Conservation (phyloP, 2,888 invertebrate genomes). For the Pemphredon lugubris region DNA sequence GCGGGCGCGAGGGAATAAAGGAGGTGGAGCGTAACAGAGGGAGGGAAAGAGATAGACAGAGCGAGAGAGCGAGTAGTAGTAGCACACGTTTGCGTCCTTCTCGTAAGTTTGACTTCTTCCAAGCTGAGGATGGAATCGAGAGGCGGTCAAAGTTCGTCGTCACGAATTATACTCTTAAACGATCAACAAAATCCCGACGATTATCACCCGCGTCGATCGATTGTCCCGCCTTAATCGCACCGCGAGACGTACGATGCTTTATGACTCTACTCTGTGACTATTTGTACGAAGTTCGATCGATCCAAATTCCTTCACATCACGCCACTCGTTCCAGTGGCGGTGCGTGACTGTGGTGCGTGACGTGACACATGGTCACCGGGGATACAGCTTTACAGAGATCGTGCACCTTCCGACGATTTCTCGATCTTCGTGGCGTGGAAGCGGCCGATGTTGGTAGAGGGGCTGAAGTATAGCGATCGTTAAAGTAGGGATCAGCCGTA, state of each 20-base stretch:
- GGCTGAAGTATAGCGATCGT: background rate
- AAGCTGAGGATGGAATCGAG: background rate
- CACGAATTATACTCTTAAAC: too few species aligned
- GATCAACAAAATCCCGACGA: too few species aligned
- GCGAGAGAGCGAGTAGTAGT: background rate
- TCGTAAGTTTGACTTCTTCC: background rate
- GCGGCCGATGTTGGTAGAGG: background rate
- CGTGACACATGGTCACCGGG: constrained; percentile 37
- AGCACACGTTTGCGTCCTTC: constrained; percentile 6
- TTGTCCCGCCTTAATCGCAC: constrained; percentile 24
- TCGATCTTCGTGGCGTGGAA: background rate
- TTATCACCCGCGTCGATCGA: constrained; percentile 23
- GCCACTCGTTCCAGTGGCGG: constrained; percentile 63
- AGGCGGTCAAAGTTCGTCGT: constrained; percentile 28
- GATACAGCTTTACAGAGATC: constrained; percentile 24
- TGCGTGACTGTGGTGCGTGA: constrained; percentile 52
- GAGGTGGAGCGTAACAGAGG: background rate
- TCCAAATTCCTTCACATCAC: constrained; percentile 69
- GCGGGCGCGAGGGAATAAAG: too few species aligned
- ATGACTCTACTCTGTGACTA: constrained; percentile 41
- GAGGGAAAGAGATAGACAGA: background rate
- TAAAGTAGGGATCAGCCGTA: background rate
- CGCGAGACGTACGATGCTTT: constrained; percentile 5
- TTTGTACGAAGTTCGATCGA: constrained; percentile 73
- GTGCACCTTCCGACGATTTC: constrained; percentile 5